Conservation (phyloP, 2,888 invertebrate genomes). For the Cryptocephalus moraei region DNA sequence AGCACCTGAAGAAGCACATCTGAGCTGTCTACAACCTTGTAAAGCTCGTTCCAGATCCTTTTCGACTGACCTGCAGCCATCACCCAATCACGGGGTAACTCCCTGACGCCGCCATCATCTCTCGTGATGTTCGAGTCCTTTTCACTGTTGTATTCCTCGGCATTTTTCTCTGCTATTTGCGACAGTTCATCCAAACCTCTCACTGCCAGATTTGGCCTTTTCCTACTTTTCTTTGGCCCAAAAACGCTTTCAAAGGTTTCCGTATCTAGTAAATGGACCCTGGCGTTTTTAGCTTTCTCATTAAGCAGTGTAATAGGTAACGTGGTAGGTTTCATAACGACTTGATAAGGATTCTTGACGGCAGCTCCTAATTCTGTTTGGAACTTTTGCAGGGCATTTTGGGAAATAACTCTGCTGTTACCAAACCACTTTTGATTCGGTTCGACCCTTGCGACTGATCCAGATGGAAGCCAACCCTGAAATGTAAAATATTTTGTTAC, state of each 20-base stretch:
- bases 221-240: slow-evolving; percentile 88
- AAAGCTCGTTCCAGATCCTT: slow-evolving; percentile 97
- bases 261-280: slow-evolving; percentile 92
- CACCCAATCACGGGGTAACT: slow-evolving; percentile 83
- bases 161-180: slow-evolving; percentile 58
- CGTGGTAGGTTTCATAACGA: slow-evolving; percentile 93
- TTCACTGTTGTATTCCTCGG: slow-evolving; percentile 66
- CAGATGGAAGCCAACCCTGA: slow-evolving; percentile 69
- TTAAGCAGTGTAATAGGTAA: slow-evolving; percentile 89
- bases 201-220: slow-evolving; percentile 71
- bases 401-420: slow-evolving; percentile 93
- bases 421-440: slow-evolving; percentile 99
- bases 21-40: slow-evolving; percentile 97
- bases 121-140: slow-evolving; percentile 78
- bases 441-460: slow-evolving; percentile 88
- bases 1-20: slow-evolving; percentile 94
- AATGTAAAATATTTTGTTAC: slow-evolving; percentile 3
- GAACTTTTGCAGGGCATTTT: slow-evolving; percentile 78
- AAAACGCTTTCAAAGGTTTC: slow-evolving; percentile 92
- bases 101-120: slow-evolving; percentile 70
- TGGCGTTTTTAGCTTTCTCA: slow-evolving; percentile 79
- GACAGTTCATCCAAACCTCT: slow-evolving; percentile 71
- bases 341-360: slow-evolving; percentile 92
- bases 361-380: slow-evolving; percentile 93
- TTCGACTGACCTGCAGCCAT: slow-evolving; percentile 93